These are phyloP conservation scores for Crenuchus spilurus DNA, from an alignment of 2,797 vertebrate species.

Conservation along the genomic window DNA sequence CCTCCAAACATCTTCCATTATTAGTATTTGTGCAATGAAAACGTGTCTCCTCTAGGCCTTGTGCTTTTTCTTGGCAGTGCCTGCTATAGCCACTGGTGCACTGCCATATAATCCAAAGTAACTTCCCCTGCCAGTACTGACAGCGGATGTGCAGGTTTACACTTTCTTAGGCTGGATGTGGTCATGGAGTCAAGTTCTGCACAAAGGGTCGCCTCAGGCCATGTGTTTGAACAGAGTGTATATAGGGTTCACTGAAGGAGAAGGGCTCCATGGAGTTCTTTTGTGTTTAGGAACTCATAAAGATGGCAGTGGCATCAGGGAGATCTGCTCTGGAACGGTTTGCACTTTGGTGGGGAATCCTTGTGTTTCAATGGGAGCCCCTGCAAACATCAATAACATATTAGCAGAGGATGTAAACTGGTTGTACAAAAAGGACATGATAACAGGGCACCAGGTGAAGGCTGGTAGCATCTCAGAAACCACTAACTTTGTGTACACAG, in stretches of 20 bases:
- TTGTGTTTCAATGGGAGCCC: slow-evolving; percentile 25
- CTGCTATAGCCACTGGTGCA: slow-evolving; percentile 16
- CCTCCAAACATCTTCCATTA: neutral
- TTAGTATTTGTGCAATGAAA: slow-evolving; percentile 19
- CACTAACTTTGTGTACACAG: no score
- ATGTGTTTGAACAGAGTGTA: neutral
- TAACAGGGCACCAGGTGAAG: no score
- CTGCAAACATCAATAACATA: neutral
- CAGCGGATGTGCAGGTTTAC: neutral
- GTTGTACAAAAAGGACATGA: no score
- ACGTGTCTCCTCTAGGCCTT: slow-evolving; percentile 4
- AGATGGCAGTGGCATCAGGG: slow-evolving; percentile 31
- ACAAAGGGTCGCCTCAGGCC: slow-evolving; percentile 9
- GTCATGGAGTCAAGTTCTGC: neutral
- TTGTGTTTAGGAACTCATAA: slow-evolving; percentile 10
- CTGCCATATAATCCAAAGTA: slow-evolving; percentile 28
- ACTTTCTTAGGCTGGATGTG: neutral
- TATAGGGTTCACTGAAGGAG: neutral
- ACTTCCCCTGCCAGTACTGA: neutral
- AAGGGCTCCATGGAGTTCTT: slow-evolving; percentile 18
- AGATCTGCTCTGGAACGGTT: slow-evolving; percentile 38
- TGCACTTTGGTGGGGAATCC: slow-evolving; percentile 33
- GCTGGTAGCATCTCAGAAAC: no score
- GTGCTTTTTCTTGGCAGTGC: slow-evolving; percentile 39
- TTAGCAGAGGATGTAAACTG: no score